Evolutionary conservation across 2,113 vertebrate species (phyloP).

Genomic region (Hemichromis elongatus): DNA sequence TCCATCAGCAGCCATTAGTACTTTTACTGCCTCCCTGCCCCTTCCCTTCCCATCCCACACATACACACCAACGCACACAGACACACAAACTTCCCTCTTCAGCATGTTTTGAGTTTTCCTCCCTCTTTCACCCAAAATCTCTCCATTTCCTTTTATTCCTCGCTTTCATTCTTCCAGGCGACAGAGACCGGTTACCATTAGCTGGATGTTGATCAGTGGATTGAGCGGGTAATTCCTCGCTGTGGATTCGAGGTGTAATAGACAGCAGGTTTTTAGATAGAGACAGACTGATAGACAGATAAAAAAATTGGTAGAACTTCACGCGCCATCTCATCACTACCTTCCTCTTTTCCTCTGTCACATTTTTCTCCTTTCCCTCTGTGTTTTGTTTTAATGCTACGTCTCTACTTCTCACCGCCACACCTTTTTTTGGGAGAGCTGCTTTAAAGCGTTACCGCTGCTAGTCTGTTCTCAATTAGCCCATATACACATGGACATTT

Average conservation of each 20-base stretch:
- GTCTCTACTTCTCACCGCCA: constrained; percentile 25
- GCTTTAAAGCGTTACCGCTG: constrained; percentile 5
- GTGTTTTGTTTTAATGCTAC: constrained; percentile 33
- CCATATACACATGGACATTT: constrained; percentile 9
- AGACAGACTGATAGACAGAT: constrained; percentile 66
- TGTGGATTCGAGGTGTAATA: constrained; percentile 17
- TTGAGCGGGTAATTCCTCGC: constrained; percentile 14
- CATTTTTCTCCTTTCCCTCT: constrained; percentile 13
- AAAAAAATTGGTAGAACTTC: not conserved
- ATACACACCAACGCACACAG: not conserved
- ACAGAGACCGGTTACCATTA: constrained; percentile 25
- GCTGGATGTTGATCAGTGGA: constrained; percentile 28
- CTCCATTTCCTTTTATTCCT: not conserved
- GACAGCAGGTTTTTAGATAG: constrained; percentile 25
- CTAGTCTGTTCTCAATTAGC: not conserved
- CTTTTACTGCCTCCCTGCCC: not conserved
- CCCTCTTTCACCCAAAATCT: not conserved
- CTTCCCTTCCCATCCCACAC: not conserved
- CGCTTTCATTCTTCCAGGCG: constrained; percentile 9
- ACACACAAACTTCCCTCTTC: not conserved
- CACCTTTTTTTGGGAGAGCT: constrained; percentile 36
- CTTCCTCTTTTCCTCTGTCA: constrained; percentile 17
- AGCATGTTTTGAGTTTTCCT: constrained; percentile 1
- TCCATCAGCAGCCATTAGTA: constrained; percentile 39
- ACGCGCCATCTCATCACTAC: constrained; percentile 27